These are phyloP conservation scores for Dastarcus helophoroides DNA, from an alignment of 2,888 invertebrate genomes.

Conservation along the genomic window DNA sequence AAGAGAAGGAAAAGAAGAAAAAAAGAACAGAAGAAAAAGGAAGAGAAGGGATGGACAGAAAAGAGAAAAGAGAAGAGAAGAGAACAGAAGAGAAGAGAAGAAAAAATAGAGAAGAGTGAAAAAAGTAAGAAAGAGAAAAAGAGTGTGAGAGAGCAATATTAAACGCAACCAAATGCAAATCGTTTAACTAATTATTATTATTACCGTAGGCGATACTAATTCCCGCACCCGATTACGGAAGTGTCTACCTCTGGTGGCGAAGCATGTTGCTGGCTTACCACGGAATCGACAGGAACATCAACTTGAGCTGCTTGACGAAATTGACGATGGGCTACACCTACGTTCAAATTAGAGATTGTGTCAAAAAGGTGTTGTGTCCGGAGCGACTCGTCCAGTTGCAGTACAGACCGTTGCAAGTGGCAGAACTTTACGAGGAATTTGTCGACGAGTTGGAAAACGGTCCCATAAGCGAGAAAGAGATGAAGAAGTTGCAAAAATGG, in stretches of 20 bases:
- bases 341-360: slow-evolving; percentile 37
- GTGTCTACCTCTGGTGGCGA: slow-evolving; percentile 43
- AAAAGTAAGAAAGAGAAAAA: too few species aligned
- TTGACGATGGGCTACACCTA: slow-evolving; percentile 44
- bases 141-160: too few species aligned
- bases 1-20: too few species aligned
- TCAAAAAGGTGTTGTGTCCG: slow-evolving; percentile 38
- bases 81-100: too few species aligned
- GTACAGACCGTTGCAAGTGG: slow-evolving; percentile 40
- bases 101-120: too few species aligned
- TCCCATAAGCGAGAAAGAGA: slow-evolving; percentile 37
- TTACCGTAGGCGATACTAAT: slow-evolving; percentile 32
- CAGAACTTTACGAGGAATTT: slow-evolving; percentile 42
- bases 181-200: too few species aligned
- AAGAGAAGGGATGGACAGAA: too few species aligned
- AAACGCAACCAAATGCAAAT: too few species aligned
- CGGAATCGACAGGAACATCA: slow-evolving; percentile 45
- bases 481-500: slow-evolving; percentile 41
- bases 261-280: slow-evolving; percentile 48
- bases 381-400: slow-evolving; percentile 42
- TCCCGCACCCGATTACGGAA: slow-evolving; percentile 47
- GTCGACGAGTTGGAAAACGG: slow-evolving; percentile 26
- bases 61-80: too few species aligned
- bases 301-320: slow-evolving; percentile 46
- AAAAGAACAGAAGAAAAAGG: too few species aligned